Evolutionary conservation across 1,140 invertebrate genomes (phyloP).

Genomic region (Magallana gigas): DNA sequence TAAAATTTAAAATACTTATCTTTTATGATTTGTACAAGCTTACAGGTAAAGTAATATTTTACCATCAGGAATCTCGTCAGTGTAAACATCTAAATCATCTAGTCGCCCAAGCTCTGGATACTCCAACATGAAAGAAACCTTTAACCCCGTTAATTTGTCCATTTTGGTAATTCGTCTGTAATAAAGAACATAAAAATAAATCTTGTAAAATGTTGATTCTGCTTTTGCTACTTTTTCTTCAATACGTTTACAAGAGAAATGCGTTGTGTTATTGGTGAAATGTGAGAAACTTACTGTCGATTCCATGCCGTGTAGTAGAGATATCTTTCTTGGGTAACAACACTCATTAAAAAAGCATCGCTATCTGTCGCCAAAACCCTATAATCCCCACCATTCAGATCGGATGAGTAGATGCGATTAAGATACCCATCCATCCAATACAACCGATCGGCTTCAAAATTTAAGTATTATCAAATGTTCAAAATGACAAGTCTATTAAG

Average conservation of each 20-base stretch:
- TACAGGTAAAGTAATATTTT: background rate
- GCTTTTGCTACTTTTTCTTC: background rate
- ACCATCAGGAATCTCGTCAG: background rate
- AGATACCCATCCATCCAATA: conserved; percentile 16
- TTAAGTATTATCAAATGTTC: background rate
- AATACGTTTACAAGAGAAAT: background rate
- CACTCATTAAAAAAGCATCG: background rate
- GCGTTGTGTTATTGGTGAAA: background rate
- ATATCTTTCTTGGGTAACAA: background rate
- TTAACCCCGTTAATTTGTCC: conserved; percentile 6
- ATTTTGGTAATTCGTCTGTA: conserved; percentile 24
- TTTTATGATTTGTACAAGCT: background rate
- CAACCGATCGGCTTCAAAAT: background rate
- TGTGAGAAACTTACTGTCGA: conserved; percentile 14
- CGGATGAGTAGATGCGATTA: conserved; percentile 1
- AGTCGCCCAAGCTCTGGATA: conserved; percentile 17
- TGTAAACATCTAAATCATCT: background rate
- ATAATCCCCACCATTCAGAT: conserved; percentile 1
- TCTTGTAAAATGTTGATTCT: background rate
- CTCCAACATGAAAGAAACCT: background rate
- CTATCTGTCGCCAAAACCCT: background rate
- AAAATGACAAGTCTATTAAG: no score
- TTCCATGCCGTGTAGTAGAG: conserved; percentile 42
- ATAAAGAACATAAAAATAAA: background rate
- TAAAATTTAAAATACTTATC: background rate